A percentile compares a stretch with the other conserved stretches of the same genome.
phyloP scores from a whole-genome alignment of 2,888 invertebrate species.

The Smittia aterrima region DNA sequence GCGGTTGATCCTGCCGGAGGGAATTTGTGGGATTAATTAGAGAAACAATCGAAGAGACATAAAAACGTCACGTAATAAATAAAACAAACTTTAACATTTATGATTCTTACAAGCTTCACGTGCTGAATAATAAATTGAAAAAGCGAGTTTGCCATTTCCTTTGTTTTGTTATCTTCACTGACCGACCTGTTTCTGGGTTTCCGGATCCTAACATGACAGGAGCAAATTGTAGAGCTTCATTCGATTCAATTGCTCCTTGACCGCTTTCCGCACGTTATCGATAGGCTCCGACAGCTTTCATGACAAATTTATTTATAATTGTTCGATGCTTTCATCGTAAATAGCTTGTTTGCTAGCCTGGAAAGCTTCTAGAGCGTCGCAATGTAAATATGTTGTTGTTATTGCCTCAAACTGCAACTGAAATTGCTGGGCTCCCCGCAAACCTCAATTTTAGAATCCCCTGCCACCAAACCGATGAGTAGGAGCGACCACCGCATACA shows the following conservation, averaged over 20 bases:
- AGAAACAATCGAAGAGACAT: constrained; percentile 37
- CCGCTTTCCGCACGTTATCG: neutral
- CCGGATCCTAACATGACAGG: constrained; percentile 2
- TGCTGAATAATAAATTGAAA: constrained; percentile 21
- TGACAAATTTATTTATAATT: constrained; percentile 38
- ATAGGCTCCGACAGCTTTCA: constrained; percentile 6
- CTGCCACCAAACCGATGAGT: neutral
- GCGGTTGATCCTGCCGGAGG: no score
- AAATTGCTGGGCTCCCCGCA: neutral
- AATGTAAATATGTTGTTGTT: neutral
- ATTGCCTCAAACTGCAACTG: neutral
- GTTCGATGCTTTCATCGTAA: neutral
- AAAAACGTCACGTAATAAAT: constrained; percentile 36
- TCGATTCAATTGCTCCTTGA: constrained; percentile 1
- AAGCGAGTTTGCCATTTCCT: neutral
- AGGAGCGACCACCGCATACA: neutral
- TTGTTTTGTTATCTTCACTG: neutral
- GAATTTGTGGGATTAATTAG: constrained; percentile 34
- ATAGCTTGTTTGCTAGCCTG: neutral
- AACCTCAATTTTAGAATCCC: constrained; percentile 5
- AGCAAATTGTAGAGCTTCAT: neutral
- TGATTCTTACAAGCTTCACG: constrained; percentile 3
- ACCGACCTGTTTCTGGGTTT: neutral
- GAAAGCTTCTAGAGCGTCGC: no score
- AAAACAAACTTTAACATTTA: constrained; percentile 34